Evolutionary conservation across 2,888 invertebrate genomes (phyloP), one percentile per base, ranked within the genome.

Genomic region (Lysandra coridon): DNA sequence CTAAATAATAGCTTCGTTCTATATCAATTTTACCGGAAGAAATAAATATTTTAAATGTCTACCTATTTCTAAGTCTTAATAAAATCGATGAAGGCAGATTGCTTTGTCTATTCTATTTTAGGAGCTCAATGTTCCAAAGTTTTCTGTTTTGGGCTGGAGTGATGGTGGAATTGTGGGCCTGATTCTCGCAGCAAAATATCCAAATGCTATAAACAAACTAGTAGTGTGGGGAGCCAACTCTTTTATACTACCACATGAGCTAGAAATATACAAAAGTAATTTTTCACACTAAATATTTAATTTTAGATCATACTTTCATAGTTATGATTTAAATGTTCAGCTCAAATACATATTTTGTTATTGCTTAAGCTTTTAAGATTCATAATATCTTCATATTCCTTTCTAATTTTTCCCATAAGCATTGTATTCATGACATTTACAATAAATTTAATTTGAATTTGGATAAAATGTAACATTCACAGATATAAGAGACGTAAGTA

Each of bases 111-210:
- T 78, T 53, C 40, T n/a, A 14, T 78, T 80, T 78, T 60, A 96
- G 95, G 91, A 92, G 74, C 87, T 98, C 10, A 95, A 96, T 1
- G 94, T 96, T 73, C 86, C 95, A 0, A 96, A 96, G 83, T 98
- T 96, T 89, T 98, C 98, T 0, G 85, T 98, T 12, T 86, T 98
- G 80, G 98, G 98, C 1, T 98, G 98, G 98, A 98, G 98, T 90
- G 98, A 98, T 91, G 98, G 98, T 44, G 98, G 98, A 1, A 97
- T 96, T 73, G 96, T 97, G 0, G 96, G 96, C 23, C 90, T 98
- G 82, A 96, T 98, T 53, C 87, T 97, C n/a, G 97, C 98, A 4
- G 97, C 96, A 1, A 96, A 95, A 80, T 95, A 97, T 89, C 96
- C 97, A 0, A 92, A 96, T 0, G 90, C 90, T 12, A 94, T 98